phyloP scores from a whole-genome alignment of 23 tunicate species.

The Trididemnum clinides region DNA sequence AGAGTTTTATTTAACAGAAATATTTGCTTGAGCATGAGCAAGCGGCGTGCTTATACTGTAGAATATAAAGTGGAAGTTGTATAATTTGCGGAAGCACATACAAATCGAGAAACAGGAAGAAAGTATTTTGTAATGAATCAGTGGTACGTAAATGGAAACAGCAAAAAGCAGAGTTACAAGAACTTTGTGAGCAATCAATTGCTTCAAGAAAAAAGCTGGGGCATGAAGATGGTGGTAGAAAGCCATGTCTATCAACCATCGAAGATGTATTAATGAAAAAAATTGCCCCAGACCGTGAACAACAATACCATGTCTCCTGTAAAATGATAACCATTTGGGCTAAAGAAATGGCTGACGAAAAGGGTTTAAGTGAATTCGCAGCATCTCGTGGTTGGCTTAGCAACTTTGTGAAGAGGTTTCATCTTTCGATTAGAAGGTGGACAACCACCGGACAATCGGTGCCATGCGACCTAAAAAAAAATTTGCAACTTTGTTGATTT shows the following conservation, averaged over 20 bases:
- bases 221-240: constrained; percentile 18
- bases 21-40: constrained; percentile 20
- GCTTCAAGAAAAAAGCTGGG: constrained; percentile 6
- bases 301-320: constrained; percentile 4
- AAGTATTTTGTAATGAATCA: neutral
- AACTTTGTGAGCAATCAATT: constrained; percentile 15
- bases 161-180: constrained; percentile 24
- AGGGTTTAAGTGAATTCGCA: too few species aligned
- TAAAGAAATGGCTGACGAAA: too few species aligned
- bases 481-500: too few species aligned
- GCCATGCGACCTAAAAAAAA: neutral
- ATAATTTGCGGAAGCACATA: neutral
- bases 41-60: constrained; percentile 9
- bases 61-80: constrained; percentile 15
- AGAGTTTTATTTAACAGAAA: neutral
- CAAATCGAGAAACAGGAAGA: constrained; percentile 20
- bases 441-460: too few species aligned
- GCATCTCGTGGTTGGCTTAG: too few species aligned
- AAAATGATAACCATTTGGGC: too few species aligned
- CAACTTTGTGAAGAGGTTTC: too few species aligned
- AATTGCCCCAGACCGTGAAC: constrained; percentile 6
- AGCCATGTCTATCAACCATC: constrained; percentile 24
- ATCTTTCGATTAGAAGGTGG: too few species aligned
- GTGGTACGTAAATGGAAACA: constrained; percentile 20
- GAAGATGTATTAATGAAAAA: constrained; percentile 10